Base-by-base conservation (phyloP, 2,888 invertebrate genomes). In the Silvanus unidentatus region DNA sequence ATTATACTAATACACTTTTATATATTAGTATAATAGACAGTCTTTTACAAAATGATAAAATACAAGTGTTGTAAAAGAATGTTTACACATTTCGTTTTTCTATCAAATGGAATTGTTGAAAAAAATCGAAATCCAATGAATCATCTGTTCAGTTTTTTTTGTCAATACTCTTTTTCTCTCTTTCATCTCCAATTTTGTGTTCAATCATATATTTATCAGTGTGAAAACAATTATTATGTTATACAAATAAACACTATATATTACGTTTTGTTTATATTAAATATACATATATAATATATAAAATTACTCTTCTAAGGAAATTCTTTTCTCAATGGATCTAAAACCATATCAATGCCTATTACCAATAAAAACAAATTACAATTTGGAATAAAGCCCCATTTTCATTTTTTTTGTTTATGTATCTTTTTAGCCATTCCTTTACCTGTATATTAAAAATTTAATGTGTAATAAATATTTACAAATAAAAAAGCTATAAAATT, bases 401-500 rank as follows among this genome's bases (percentile, higher is more conserved):
- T 32, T 32, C n/a, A 8, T 32, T 12, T 44, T 50, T 49, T 35
- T 48, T 45, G 46, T 43, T 46, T 48, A 44, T 11, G 10, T 28
- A 49, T 49, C 41, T 47, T 45, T 44, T 51, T 51, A 53, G 50
- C 50, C n/a, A 49, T 52, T 52, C 40, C 38, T 49, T 55, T 45
- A 49, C 44, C 52, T 50, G 48, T 54, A 57, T 54, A 47, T 47
- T 49, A 53, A 46, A 54, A 57, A 53, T 40, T 51, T 48, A 50
- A 53, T 52, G 53, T 55, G 53, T 55, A 57, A 57, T 47, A 54
- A 50, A 54, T 54, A 57, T 57, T 52, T 57, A 55, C 53, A 53
- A 47, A 40, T 40, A 50, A 50, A 48, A 53, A 43, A 47, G 45
- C 43, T 46, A 55, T 58, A 66, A 64, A 64, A 62, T 66, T 64